Base-by-base conservation (phyloP, 1,140 invertebrate species). In the Leptinotarsa undecemlineata region DNA sequence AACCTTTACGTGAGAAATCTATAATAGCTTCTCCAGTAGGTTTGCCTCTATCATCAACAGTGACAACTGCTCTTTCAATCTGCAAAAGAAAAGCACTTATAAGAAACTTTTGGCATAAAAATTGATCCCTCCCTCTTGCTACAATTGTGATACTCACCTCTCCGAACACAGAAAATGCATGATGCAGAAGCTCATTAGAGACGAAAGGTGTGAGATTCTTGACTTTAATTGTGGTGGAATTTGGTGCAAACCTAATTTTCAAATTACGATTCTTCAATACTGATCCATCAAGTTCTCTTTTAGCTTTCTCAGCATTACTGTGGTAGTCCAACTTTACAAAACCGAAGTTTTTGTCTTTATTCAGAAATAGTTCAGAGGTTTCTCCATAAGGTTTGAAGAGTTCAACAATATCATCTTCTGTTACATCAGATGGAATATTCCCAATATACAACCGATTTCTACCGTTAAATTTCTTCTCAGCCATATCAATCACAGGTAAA, bases 321-420 rank as follows among this genome's bases (percentile, higher is more conserved):
- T 96, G 92, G 80, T 94, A 99, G 86, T 99, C 98, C 91, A 99
- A 88, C 87, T 97, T 92, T 67, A 99, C 92, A 85, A 99, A 99
- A 61, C 96, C 97, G 88, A 99, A 99, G 82, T 97, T 97, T 85
- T 99, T 98, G 68, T 96, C 94, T 78, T 95, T 92, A 85, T 98
- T 98, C 0, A 99, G 87, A 85, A 98, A 99, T 8, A 96, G 86
- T 87, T 99, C 98, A 21, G 92, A 91, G 69, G 93, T 91, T 87
- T 98, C 95, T 62, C 97, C 97, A 86, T 89, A 97, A 26, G 90
- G 88, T 63, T 88, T 87, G 81, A 98, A 97, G 84, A 99, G 85
- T 74, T 92, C 91, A 76, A 91, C 90, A 26, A 99, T 90, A 81
- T 99, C 96, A 74, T 95, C 92, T 86, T 98, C 96, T 13, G 90